Evolutionary conservation across 2,888 invertebrate species (phyloP).

Genomic region (Sicus ferrugineus): DNA sequence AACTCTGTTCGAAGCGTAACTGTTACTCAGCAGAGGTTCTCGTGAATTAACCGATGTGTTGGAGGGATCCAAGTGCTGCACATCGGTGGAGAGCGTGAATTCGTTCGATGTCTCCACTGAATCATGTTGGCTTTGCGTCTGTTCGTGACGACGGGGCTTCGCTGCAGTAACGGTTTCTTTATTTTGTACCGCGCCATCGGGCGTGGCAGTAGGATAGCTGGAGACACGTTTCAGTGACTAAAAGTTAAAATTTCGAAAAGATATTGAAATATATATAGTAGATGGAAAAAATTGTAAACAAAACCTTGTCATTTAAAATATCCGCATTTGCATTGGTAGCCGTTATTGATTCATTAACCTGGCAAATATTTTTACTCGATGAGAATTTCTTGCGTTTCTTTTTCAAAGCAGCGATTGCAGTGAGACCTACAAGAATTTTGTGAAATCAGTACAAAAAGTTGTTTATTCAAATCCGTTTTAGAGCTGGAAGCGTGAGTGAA

Average conservation of each 20-base stretch:
- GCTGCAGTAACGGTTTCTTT: slow-evolving; percentile 62
- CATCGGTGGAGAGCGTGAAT: slow-evolving; percentile 57
- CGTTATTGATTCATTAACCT: slow-evolving; percentile 65
- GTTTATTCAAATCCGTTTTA: too few species aligned
- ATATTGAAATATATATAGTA: too few species aligned
- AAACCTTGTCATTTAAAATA: slow-evolving; percentile 59
- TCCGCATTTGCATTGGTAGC: slow-evolving; percentile 45
- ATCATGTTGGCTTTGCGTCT: slow-evolving; percentile 72
- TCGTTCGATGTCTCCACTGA: slow-evolving; percentile 65
- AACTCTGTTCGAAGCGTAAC: slow-evolving; percentile 52
- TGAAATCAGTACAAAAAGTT: background rate
- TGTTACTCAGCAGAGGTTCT: slow-evolving; percentile 71
- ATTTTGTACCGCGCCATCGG: slow-evolving; percentile 54
- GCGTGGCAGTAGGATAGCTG: slow-evolving; percentile 71
- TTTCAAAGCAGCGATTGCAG: slow-evolving; percentile 77
- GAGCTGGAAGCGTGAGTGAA: background rate
- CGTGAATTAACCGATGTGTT: slow-evolving; percentile 66
- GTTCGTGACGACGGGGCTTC: slow-evolving; percentile 67
- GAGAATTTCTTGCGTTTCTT: slow-evolving; percentile 86
- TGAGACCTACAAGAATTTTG: slow-evolving; percentile 52
- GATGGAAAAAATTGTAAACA: too few species aligned
- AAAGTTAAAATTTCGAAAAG: background rate
- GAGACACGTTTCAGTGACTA: slow-evolving; percentile 75
- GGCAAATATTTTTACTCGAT: slow-evolving; percentile 75
- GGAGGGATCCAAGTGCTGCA: slow-evolving; percentile 58